Conservation (phyloP, 2,113 vertebrate genomes). For the Heterochromis multidens region DNA sequence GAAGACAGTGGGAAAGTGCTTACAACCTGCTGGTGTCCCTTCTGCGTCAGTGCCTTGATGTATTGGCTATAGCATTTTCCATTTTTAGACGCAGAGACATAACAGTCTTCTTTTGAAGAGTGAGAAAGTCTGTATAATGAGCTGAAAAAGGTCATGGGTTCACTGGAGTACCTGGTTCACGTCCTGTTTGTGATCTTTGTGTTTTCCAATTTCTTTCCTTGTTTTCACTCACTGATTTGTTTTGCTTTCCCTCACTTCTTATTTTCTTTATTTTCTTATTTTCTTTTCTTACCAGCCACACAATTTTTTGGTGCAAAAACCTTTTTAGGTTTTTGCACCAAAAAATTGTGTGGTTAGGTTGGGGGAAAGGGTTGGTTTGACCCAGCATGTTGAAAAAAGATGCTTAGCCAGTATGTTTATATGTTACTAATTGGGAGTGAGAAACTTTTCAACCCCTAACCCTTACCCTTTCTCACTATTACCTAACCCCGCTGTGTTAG, state of each 20-base stretch:
- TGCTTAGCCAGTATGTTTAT: neutral
- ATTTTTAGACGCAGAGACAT: neutral
- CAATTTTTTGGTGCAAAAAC: too few species aligned
- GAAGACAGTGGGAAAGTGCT: neutral
- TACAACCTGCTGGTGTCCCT: neutral
- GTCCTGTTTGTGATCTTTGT: neutral
- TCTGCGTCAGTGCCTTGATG: neutral
- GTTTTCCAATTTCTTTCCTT: neutral
- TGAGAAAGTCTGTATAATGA: neutral
- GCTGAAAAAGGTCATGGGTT: neutral
- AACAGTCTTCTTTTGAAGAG: neutral
- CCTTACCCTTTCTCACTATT: neutral
- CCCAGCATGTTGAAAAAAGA: neutral
- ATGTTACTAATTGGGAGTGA: neutral
- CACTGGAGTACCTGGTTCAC: neutral
- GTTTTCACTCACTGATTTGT: neutral
- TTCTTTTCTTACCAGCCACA: too few species aligned
- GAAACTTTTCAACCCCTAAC: neutral
- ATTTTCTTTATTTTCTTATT: too few species aligned
- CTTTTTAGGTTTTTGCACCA: neutral
- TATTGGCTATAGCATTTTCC: neutral
- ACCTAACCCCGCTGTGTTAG: accelerated
- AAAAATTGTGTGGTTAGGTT: neutral
- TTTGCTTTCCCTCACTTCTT: neutral
- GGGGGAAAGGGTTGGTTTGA: neutral